A percentile compares a stretch with the other conserved stretches of the same genome.
Evolutionary conservation across 1,140 invertebrate genomes (phyloP).

Genomic region (Cecropterus lyciades): DNA sequence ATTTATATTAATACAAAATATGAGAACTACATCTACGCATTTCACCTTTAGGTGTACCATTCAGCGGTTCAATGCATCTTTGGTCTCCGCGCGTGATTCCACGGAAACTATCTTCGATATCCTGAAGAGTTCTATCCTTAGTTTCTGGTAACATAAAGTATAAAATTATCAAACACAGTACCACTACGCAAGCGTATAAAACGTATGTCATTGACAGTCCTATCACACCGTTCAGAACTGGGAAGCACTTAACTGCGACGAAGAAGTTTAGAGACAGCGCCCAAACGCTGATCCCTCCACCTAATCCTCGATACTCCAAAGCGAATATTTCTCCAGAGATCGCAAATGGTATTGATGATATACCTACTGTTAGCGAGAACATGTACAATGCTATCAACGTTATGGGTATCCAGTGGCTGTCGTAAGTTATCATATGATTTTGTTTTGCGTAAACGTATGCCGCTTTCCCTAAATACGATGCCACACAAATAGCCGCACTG

Average conservation of each 20-base stretch:
- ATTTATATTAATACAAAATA: conserved; percentile 59
- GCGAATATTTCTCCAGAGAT: conserved; percentile 77
- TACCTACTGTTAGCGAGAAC: conserved; percentile 73
- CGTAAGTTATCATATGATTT: conserved; percentile 50
- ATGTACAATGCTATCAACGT: conserved; percentile 67
- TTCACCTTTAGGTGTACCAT: conserved; percentile 44
- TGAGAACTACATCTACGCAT: conserved; percentile 70
- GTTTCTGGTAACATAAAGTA: conserved; percentile 75
- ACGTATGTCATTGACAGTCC: conserved; percentile 65
- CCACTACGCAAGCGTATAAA: conserved; percentile 62
- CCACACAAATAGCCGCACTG: conserved; percentile 61
- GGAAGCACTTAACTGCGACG: conserved; percentile 71
- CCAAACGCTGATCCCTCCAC: conserved; percentile 66
- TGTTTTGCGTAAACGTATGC: conserved; percentile 63
- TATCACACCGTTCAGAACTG: conserved; percentile 56
- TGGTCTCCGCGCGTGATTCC: conserved; percentile 50
- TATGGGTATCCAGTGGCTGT: conserved; percentile 67
- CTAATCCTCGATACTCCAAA: conserved; percentile 71
- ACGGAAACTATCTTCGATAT: conserved; percentile 70
- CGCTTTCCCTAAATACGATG: conserved; percentile 64
- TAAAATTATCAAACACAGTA: conserved; percentile 53
- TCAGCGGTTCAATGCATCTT: conserved; percentile 55
- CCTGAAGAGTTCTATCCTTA: conserved; percentile 71
- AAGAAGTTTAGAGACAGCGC: conserved; percentile 71
- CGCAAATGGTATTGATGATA: conserved; percentile 72